phyloP scores from a whole-genome alignment of 2,113 vertebrate genomes.

The Platycercus adscitus region DNA sequence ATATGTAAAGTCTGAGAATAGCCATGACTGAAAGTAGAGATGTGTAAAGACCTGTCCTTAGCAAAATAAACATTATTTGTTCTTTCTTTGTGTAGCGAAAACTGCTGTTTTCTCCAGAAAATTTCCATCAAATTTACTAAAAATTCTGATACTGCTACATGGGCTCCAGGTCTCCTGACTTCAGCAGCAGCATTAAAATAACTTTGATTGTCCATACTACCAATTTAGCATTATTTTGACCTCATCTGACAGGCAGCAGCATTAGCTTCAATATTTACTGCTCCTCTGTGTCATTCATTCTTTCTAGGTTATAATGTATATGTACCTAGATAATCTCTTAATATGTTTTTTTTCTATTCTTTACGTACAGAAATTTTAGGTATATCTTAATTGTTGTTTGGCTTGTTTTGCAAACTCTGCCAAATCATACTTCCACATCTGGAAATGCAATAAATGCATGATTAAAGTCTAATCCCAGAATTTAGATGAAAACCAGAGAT shows the following conservation, averaged over 20 bases:
- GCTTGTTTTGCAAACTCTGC: background rate
- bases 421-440: background rate
- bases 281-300: background rate
- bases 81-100: background rate
- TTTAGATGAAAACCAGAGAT: background rate
- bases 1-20: background rate
- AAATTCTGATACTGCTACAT: background rate
- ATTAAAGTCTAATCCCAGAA: background rate
- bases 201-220: background rate
- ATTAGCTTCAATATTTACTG: background rate
- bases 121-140: background rate
- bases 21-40: background rate
- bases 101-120: background rate
- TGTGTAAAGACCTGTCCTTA: background rate
- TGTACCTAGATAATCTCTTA: background rate
- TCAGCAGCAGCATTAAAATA: background rate
- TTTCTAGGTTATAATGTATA: background rate
- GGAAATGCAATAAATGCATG: background rate
- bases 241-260: background rate
- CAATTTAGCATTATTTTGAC: background rate
- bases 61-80: background rate
- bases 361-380: background rate
- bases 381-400: background rate
- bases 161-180: background rate
- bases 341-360: background rate